Evolutionary conservation across 2,797 vertebrate species (phyloP), one percentile per base, ranked within the genome.

Genomic region (Oryzias sinensis): DNA sequence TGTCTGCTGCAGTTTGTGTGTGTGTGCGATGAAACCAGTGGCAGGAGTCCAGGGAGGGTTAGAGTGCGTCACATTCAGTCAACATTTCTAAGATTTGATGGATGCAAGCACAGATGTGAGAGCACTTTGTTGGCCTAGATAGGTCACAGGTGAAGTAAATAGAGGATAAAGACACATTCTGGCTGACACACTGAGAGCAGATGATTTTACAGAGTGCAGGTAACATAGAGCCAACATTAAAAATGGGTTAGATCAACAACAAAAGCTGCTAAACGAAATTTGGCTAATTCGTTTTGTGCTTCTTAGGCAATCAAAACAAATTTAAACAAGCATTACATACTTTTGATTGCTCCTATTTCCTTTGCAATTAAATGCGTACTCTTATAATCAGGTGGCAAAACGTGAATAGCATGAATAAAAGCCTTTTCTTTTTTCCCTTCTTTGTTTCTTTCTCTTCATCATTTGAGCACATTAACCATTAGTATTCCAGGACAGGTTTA

Each of bases 61-160:
- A 74, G 69, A 80, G 68, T 62, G 56, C 42, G 56, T 87, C 81
- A 82, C 77, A 83, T 85, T 68, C 55, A 83, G 80, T 87, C 85
- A 86, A 59, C 65, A 25, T 74, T 79, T 73, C 58, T 58, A 29
- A 61, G 67, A 68, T 54, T 62, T 89, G 88, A 89, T 87, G 83
- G 82, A 81, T 85, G 81, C 66, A 62, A 77, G 65, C 73, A 64
- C 65, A 76, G 77, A 85, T 79, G 73, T 74, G 70, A 65, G 73
- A 68, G 77, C 81, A 45, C 77, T 75, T 66, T 43, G 61, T 60
- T 79, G 77, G 81, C 27, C 70, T 67, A 81, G 67, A 83, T 76
- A 78, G 76, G 80, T 82, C 85, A 74, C 62, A 88, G 79, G 81
- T 86, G 89, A 82, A 68, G 74, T 85, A 77, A 84, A 83, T 79